Evolutionary conservation across 2,888 invertebrate genomes (phyloP).

Genomic region (Anaspis maculata): DNA sequence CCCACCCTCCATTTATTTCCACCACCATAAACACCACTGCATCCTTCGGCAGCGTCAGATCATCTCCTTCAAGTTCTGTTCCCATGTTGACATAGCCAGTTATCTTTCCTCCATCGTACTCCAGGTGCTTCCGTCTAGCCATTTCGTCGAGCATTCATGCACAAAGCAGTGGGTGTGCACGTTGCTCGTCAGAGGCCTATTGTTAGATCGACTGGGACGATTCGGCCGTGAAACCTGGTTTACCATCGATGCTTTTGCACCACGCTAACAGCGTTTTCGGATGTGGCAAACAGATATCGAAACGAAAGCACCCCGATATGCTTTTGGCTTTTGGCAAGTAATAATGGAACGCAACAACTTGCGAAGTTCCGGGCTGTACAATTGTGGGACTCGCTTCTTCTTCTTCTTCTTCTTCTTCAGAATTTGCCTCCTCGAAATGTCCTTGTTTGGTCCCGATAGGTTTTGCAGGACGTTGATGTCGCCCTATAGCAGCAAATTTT

Average conservation of each 20-base stretch:
- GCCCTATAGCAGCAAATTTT: too few species aligned
- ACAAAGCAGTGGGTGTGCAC: neutral
- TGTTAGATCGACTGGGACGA: constrained; percentile 15
- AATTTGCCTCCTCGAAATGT: too few species aligned
- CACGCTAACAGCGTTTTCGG: constrained; percentile 17
- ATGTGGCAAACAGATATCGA: constrained; percentile 14
- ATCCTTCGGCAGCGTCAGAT: constrained; percentile 6
- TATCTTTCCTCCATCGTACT: neutral
- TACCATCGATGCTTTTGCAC: constrained; percentile 14
- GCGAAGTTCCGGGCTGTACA: too few species aligned
- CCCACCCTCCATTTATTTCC: constrained; percentile 14
- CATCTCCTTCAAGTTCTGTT: neutral
- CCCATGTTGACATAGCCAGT: constrained; percentile 1
- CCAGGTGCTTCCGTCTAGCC: neutral
- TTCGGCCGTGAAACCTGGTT: constrained; percentile 15
- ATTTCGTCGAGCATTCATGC: constrained; percentile 1
- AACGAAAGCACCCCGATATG: constrained; percentile 3
- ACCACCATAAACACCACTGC: constrained; percentile 18
- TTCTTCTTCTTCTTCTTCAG: too few species aligned
- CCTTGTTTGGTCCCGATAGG: too few species aligned
- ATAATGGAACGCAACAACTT: constrained; percentile 6
- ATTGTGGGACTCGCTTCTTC: too few species aligned
- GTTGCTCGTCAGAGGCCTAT: too few species aligned
- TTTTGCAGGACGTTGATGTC: too few species aligned
- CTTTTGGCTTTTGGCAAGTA: constrained; percentile 8